Evolutionary conservation across 2,113 vertebrate genomes (phyloP), one percentile per base, ranked within the genome.

Genomic region (Cavia porcellus): DNA sequence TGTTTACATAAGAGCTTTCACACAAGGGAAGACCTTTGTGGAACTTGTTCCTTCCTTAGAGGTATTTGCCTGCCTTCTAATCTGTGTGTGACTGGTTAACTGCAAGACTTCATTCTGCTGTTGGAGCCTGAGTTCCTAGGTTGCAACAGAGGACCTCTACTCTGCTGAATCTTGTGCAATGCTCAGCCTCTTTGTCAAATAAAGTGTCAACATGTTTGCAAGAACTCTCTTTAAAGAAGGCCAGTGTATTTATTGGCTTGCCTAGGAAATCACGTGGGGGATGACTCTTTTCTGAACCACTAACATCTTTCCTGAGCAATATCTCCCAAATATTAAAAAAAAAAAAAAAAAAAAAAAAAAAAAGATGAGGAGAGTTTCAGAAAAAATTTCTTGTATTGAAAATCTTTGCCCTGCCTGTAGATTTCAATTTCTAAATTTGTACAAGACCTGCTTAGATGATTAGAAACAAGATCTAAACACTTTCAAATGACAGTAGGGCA

Each of bases 1-100:
- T 59, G 75, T 83, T 94, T 96, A 93, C 72, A 95, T 66, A 92
- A 95, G 22, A 57, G 11, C 38, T 66, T 72, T 79, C 2, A 85
- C 68, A 93, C 4, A 80, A 64, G 9, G 19, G 1, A 4, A 89
- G 28, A 52, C 19, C 13, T 35, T 50, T 55, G 5, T 47, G 20
- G 77, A 82, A 0, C 4, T 52, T 66, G 42, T 5, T 38, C 0
- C 9, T 25, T 74, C 38, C 28, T 95, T 92, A 68, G 11, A 72
- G 52, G 57, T 30, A 1, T 7, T 35, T 35, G 47, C 62, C 57
- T 45, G 17, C 10, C 13, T 85, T 93, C 50, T 50, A 42, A 90
- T 32, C 50, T 8, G 38, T 59, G 5, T 3, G 10, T 89, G 42
- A 1, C 25, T 86, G 14, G 47, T 30, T 68, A 68, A 82, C 2